Evolutionary conservation across 1,140 invertebrate genomes (phyloP).

Genomic region (Tetragnatha versicolor): DNA sequence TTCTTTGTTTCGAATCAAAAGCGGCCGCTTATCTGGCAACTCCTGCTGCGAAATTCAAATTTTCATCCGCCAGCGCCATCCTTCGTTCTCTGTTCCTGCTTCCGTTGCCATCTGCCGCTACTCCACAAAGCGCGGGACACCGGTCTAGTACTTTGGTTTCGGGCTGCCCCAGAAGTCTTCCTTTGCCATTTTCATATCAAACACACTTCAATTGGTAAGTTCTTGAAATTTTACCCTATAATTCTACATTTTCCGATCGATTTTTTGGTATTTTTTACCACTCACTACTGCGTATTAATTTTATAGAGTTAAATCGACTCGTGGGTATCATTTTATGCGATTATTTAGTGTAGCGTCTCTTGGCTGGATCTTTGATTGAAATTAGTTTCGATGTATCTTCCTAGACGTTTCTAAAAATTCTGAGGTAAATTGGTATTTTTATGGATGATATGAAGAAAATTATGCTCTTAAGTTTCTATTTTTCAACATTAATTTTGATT

Average conservation of each 20-base stretch:
- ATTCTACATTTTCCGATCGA: background rate
- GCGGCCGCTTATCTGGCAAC: constrained; percentile 39
- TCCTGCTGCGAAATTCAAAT: constrained; percentile 41
- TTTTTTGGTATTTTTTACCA: background rate
- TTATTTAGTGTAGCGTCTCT: background rate
- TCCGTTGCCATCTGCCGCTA: constrained; percentile 31
- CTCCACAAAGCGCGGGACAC: constrained; percentile 32
- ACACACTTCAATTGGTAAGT: constrained; percentile 14
- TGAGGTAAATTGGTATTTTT: no score
- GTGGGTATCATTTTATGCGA: background rate
- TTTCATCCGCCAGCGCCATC: constrained; percentile 28
- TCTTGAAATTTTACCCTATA: background rate
- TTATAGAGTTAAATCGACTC: background rate
- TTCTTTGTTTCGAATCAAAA: constrained; percentile 24
- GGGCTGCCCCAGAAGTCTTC: no score
- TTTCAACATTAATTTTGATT: no score
- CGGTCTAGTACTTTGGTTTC: constrained; percentile 9
- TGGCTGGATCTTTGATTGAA: no score
- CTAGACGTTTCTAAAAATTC: no score
- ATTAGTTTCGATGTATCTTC: no score
- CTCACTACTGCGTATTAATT: background rate
- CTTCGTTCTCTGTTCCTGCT: background rate
- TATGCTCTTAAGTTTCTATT: no score
- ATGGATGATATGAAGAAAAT: no score
- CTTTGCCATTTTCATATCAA: constrained; percentile 34